A percentile compares a stretch with the other conserved stretches of the same genome.
Conservation (phyloP, 2,113 vertebrate species). For the Mormoops blainvillei region DNA sequence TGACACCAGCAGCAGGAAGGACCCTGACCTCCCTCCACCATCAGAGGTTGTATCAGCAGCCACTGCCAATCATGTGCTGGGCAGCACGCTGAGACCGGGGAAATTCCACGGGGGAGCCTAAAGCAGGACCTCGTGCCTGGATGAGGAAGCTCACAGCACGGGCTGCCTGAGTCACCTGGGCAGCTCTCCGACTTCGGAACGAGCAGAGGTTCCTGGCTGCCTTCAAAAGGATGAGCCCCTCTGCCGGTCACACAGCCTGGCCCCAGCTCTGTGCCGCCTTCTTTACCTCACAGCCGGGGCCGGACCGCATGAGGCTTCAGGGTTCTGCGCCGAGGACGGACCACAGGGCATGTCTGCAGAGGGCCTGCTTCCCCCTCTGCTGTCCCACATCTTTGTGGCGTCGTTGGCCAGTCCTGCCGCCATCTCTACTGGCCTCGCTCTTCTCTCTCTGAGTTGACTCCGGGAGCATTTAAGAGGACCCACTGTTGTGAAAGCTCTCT, state of each 20-base stretch:
- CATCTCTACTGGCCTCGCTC: neutral
- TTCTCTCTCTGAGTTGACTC: neutral
- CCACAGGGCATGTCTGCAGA: neutral
- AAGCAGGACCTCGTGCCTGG: no score
- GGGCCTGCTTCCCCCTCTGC: neutral
- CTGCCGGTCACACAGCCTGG: neutral
- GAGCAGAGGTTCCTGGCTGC: fast-evolving
- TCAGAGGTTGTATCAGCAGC: neutral
- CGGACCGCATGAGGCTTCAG: neutral
- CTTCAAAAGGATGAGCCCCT: fast-evolving
- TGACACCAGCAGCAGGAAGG: neutral
- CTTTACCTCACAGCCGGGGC: neutral
- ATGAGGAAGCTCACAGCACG: neutral
- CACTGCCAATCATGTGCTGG: fast-evolving
- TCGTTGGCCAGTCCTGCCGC: neutral
- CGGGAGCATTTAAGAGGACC: neutral
- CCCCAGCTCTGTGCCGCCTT: neutral
- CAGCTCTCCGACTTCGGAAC: fast-evolving
- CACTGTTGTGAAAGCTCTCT: neutral
- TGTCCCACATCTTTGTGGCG: neutral
- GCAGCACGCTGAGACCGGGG: neutral
- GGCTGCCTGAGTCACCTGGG: neutral
- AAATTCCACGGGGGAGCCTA: fast-evolving
- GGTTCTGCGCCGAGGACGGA: neutral
- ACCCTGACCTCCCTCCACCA: neutral